phyloP scores from a whole-genome alignment of 2,888 invertebrate species.

The Marasmarcha lunaedactyla region DNA sequence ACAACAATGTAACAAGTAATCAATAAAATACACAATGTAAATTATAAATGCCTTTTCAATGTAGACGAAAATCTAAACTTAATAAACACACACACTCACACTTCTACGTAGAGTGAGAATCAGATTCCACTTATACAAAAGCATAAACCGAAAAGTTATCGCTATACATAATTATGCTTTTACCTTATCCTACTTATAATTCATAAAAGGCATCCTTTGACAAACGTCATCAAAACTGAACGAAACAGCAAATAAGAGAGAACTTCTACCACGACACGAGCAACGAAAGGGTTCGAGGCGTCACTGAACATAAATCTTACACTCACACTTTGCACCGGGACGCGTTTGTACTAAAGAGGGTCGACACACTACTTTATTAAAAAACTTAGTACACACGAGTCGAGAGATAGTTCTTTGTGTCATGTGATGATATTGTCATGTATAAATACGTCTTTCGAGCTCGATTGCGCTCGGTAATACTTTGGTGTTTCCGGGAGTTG shows the following conservation, averaged over 20 bases:
- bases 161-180: constrained; percentile 51
- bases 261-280: constrained; percentile 26
- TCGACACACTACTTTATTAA: not conserved
- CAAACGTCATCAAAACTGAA: constrained; percentile 35
- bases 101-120: constrained; percentile 29
- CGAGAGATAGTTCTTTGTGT: no score
- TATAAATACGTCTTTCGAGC: no score
- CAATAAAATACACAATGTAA: constrained; percentile 38
- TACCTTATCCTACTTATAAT: constrained; percentile 55
- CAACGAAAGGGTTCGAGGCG: constrained; percentile 43
- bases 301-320: constrained; percentile 32
- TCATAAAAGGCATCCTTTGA: constrained; percentile 64
- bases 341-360: not conserved
- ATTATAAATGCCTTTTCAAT: constrained; percentile 56
- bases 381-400: no score
- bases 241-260: constrained; percentile 44
- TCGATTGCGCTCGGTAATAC: not conserved
- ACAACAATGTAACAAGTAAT: constrained; percentile 58
- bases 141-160: constrained; percentile 41
- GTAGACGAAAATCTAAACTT: constrained; percentile 41
- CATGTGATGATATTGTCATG: no score
- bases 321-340: not conserved
- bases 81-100: constrained; percentile 8
- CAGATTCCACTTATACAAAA: constrained; percentile 15
- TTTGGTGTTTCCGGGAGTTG: not conserved